Evolutionary conservation across 2,113 vertebrate genomes (phyloP).

Genomic region (cat (Felis catus)): DNA sequence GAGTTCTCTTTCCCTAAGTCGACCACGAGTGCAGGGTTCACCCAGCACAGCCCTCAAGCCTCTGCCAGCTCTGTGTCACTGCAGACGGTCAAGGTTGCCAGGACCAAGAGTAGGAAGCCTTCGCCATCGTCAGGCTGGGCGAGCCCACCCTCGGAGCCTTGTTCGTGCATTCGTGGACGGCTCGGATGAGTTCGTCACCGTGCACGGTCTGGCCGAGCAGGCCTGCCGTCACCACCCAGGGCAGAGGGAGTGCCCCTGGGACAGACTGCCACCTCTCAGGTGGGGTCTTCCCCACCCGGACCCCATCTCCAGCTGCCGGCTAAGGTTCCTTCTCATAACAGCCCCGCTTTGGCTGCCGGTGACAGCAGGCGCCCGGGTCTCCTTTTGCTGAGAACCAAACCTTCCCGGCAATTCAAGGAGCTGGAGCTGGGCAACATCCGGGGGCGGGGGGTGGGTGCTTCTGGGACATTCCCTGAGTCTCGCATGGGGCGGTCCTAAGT

Average conservation of each 20-base stretch:
- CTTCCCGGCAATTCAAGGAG: neutral
- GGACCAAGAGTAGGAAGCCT: neutral
- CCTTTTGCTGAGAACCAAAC: neutral
- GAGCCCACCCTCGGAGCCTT: neutral
- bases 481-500: neutral
- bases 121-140: fast-evolving
- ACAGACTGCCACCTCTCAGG: neutral
- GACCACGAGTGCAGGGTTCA: neutral
- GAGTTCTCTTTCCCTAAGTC: neutral
- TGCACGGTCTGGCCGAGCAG: neutral
- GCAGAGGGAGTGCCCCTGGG: fast-evolving
- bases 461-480: neutral
- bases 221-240: neutral
- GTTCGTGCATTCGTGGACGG: neutral
- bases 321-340: neutral
- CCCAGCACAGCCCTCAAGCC: neutral
- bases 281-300: neutral
- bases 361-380: neutral
- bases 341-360: neutral
- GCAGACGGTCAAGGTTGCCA: neutral
- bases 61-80: neutral
- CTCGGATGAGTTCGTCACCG: neutral
- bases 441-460: neutral
- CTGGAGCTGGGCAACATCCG: neutral
- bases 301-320: neutral